Evolutionary conservation across 2,888 invertebrate species (phyloP).

Genomic region (Drosophila mimetica): DNA sequence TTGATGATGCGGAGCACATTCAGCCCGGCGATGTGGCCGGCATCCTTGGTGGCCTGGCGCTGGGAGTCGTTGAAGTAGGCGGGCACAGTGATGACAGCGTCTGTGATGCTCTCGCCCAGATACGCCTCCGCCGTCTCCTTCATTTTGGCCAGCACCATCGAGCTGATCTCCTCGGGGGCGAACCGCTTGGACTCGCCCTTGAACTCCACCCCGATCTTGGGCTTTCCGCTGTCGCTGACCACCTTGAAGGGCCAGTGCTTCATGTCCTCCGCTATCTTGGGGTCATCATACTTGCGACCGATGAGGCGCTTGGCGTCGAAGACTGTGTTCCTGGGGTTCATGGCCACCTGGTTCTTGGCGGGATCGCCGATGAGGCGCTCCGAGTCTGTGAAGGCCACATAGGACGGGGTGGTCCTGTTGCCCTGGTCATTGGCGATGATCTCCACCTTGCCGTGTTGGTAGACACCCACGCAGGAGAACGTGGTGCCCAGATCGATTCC

Average conservation of each 20-base stretch:
- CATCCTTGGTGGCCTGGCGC: conserved; percentile 96
- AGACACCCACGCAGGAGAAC: conserved; percentile 93
- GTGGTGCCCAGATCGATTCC: conserved; percentile 85
- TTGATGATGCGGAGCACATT: conserved; percentile 96
- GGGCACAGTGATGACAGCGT: conserved; percentile 95
- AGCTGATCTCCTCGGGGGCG: conserved; percentile 95
- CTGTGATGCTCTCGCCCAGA: conserved; percentile 91
- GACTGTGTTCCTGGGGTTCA: conserved; percentile 95
- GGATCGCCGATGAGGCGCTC: conserved; percentile 90
- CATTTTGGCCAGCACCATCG: conserved; percentile 97
- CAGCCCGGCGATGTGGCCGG: conserved; percentile 94
- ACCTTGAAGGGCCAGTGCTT: conserved; percentile 98
- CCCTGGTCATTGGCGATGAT: conserved; percentile 92
- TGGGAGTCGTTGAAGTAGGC: conserved; percentile 96
- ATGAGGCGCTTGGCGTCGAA: conserved; percentile 98
- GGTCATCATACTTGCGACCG: conserved; percentile 94
- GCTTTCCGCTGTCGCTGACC: conserved; percentile 91
- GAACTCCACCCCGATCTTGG: conserved; percentile 92
- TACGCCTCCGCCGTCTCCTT: conserved; percentile 96
- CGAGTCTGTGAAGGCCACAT: conserved; percentile 92
- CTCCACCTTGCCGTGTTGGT: conserved; percentile 89
- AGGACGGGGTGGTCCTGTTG: conserved; percentile 83
- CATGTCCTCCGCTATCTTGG: conserved; percentile 95
- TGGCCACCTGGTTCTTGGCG: conserved; percentile 93
- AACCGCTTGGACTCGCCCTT: conserved; percentile 95